phyloP scores from a whole-genome alignment of 2,113 vertebrate genomes.

The Sturnira hondurensis region DNA sequence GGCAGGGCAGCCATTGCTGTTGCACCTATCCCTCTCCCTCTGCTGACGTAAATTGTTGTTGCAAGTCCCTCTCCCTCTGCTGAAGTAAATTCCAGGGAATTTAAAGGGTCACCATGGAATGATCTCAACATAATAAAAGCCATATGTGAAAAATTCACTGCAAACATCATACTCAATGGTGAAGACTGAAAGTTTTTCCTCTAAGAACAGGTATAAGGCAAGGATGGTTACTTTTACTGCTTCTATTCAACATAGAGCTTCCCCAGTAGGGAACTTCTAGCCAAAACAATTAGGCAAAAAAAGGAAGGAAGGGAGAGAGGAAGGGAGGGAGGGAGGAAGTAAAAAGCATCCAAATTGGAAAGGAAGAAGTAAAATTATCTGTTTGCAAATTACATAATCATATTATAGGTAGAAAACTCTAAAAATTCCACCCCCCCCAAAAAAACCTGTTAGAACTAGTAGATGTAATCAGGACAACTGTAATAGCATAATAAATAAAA shows the following conservation, averaged over 20 bases:
- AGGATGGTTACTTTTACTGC: not conserved
- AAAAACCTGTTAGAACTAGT: not conserved
- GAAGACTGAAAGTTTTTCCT: not conserved
- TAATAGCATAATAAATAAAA: no score
- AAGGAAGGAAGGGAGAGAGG: no score
- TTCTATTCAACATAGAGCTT: no score
- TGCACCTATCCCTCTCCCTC: not conserved
- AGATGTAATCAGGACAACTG: no score
- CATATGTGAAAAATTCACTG: no score
- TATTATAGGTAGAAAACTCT: not conserved
- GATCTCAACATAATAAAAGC: not conserved
- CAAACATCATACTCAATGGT: no score
- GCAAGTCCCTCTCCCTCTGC: not conserved
- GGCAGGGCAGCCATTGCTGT: not conserved
- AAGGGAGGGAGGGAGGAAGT: not conserved
- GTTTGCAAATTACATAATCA: not conserved
- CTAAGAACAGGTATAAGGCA: not conserved
- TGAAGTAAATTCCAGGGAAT: not conserved
- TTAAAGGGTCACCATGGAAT: not conserved
- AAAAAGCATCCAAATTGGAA: not conserved
- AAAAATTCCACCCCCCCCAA: no score
- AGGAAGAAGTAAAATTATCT: not conserved
- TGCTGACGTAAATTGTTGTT: not conserved
- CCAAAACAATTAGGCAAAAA: not conserved
- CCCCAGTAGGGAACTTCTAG: not conserved